Conservation (phyloP, 2,113 vertebrate genomes). For the Zosterops pallidus region DNA sequence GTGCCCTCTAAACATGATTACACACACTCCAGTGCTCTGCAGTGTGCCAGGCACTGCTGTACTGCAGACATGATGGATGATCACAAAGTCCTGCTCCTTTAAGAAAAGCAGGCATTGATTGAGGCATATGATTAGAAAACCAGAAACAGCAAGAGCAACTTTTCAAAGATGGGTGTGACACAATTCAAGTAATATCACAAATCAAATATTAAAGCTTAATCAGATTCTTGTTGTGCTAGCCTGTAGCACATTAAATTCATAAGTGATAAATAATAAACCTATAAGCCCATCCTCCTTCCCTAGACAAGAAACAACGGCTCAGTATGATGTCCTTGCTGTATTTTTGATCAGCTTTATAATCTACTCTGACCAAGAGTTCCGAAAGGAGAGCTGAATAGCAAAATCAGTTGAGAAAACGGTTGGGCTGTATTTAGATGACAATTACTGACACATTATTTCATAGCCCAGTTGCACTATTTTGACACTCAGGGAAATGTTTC, state of each 20-base stretch:
- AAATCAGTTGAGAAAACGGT: not conserved
- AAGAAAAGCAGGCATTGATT: not conserved
- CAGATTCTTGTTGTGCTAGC: not conserved
- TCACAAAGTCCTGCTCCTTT: not conserved
- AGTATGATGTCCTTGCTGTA: not conserved
- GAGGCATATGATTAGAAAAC: conserved; percentile 15
- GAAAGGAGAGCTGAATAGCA: not conserved
- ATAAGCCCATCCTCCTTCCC: not conserved
- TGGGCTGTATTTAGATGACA: not conserved
- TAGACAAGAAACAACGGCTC: not conserved
- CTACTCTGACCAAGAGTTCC: not conserved
- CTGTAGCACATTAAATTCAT: not conserved
- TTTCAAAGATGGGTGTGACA: conserved; percentile 2
- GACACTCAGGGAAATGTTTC: not conserved
- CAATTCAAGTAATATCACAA: not conserved
- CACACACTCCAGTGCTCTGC: not conserved
- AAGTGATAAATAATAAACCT: not conserved
- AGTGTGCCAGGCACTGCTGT: fast-evolving
- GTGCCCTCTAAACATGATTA: not conserved
- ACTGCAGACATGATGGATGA: not conserved
- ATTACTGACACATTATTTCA: not conserved
- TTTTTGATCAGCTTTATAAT: not conserved
- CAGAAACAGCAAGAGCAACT: not conserved
- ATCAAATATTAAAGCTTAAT: not conserved
- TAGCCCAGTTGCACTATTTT: not conserved